Percentiles rank a stretch among this genome's conserved stretches.
phyloP scores from a whole-genome alignment of 64 coral and sea anemone species.

The Exaiptasia diaphana region DNA sequence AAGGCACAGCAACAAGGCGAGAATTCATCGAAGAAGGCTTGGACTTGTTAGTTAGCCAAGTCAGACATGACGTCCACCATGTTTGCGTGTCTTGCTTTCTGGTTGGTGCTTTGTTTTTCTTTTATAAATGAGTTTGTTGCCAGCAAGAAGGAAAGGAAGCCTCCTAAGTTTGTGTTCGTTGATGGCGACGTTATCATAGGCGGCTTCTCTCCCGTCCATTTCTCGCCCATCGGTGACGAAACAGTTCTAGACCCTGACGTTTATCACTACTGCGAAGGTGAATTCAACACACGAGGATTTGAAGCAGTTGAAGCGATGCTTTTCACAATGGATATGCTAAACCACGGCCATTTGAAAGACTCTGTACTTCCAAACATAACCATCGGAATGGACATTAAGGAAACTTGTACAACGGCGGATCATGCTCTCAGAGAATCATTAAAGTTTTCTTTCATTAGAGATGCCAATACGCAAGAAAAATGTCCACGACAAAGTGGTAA shows the following conservation, averaged over 20 bases:
- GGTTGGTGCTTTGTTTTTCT: too few relatives aligned
- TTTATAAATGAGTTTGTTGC: too few relatives aligned
- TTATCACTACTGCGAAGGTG: constrained; percentile 57
- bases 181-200: constrained; percentile 76
- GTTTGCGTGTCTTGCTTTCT: too few relatives aligned
- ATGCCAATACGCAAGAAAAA: constrained; percentile 47
- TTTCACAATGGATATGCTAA: constrained; percentile 77
- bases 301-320: constrained; percentile 86
- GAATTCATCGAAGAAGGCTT: too few relatives aligned
- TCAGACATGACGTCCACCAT: too few relatives aligned
- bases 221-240: constrained; percentile 53
- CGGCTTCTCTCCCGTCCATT: constrained; percentile 76
- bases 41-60: too few relatives aligned
- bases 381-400: constrained; percentile 84
- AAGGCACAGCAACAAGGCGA: too few relatives aligned
- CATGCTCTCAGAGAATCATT: constrained; percentile 75
- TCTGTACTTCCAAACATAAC: constrained; percentile 74
- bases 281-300: constrained; percentile 72
- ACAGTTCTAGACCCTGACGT: constrained; percentile 55
- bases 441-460: constrained; percentile 76
- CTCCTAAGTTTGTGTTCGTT: constrained; percentile 44
- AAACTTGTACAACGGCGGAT: constrained; percentile 68
- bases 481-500: neutral
- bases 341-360: constrained; percentile 63
- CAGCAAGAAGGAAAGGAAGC: neutral